Base-by-base conservation (phyloP, 1,140 invertebrate species). In the Zaprionus camerounensis region DNA sequence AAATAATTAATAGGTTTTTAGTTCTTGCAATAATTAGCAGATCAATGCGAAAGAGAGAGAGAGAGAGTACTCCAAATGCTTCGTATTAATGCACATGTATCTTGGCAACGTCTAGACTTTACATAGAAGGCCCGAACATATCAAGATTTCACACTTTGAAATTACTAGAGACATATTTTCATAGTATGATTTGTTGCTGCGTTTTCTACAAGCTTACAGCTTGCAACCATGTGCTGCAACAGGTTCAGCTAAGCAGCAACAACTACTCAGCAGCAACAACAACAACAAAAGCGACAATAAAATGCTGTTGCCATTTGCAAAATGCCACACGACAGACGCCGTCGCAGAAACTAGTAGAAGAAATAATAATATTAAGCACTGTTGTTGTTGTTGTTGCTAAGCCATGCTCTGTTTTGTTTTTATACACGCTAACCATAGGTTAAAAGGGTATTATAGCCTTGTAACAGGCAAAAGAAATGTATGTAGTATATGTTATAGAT, bases 281-380 rank as follows among this genome's bases (percentile, higher is more conserved):
- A 72, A 41, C 53, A 69, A 71, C 58, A 70, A 41, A 66, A 49
- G 46, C 51, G 70, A 67, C 57, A 70, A 76, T 62, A 56, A 85
- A 81, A 86, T 73, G 82, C 69, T 78, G 73, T 78, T 88, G 84
- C 84, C 84, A 88, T 88, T 88, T 75, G 71, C 71, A 66, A 88
- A 88, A 88, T 88, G 84, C 84, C 84, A 87, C 78, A 78, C 46
- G 55, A 67, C 61, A 77, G 57, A 59, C 28, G 56, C 77, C 62
- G 51, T 53, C 57, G 17, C 57, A 22, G n/a, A 26, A 64, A 58
- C 58, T 44, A 57, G 31, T 41, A 72, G 31, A 71, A 55, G 34
- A 22, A 71, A 44, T 44, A 67, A 77, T 63, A 68, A 62, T 57
- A 72, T 36, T 51, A 26, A 34, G 28, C 53, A 15, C 12, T 63